phyloP scores from a whole-genome alignment of 2,113 vertebrate genomes.

The Salvator merianae region DNA sequence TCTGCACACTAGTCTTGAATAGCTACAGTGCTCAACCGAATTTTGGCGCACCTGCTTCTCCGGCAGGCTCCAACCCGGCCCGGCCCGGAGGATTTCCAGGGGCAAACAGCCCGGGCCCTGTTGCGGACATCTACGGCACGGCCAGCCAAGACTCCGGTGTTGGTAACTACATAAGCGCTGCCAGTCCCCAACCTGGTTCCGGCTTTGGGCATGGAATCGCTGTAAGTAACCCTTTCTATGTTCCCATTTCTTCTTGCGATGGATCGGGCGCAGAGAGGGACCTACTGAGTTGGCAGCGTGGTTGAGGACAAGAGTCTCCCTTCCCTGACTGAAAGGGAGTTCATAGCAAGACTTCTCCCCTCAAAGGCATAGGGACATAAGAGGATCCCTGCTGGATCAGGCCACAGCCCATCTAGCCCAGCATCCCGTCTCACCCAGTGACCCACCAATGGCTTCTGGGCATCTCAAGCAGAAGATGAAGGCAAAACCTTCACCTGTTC shows the following conservation, averaged over 20 bases:
- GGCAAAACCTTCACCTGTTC: no score
- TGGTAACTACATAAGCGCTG: constrained; percentile 98
- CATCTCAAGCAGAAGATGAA: no score
- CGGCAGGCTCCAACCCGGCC: constrained; percentile 93
- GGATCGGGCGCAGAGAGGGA: not conserved
- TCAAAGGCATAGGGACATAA: no score
- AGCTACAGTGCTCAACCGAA: constrained; percentile 90
- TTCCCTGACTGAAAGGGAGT: not conserved
- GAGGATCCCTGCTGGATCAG: no score
- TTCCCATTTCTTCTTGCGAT: constrained; percentile 9
- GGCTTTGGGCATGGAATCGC: constrained; percentile 97
- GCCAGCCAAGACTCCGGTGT: constrained; percentile 97
- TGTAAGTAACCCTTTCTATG: constrained; percentile 81
- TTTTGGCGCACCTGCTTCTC: constrained; percentile 86
- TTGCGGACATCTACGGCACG: constrained; percentile 85
- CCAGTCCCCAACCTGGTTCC: constrained; percentile 96
- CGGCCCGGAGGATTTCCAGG: constrained; percentile 96
- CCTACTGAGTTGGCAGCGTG: not conserved
- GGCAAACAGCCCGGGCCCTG: constrained; percentile 96
- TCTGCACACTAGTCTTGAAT: constrained; percentile 88
- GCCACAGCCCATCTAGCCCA: no score
- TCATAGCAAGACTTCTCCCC: no score
- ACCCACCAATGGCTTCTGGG: no score
- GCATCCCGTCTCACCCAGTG: no score
- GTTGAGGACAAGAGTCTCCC: not conserved